Base-by-base conservation (phyloP, 2,888 invertebrate genomes). In the Eupithecia abbreviata region DNA sequence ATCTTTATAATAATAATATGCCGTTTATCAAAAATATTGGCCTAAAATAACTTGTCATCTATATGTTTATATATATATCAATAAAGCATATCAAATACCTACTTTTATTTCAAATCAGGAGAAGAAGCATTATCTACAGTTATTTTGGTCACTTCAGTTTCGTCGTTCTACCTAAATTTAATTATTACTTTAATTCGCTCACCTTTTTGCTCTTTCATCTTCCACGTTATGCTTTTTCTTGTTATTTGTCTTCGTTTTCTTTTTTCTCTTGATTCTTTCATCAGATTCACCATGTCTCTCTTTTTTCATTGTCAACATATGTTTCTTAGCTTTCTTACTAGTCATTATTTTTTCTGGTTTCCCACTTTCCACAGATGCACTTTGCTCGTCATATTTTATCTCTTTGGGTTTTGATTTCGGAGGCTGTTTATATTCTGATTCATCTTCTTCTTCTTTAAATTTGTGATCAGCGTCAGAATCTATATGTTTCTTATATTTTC, bases 141-240 rank as follows among this genome's bases (percentile, higher is more conserved):
- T 15, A 15, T 51, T 15, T 51, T 51, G 15, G 1, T 51, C 51
- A 15, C 51, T 51, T 51, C 5, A 51, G 51, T 55, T n/a, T 55
- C 49, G 30, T 43, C 4, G 7, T 6, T 55, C 4, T n/a, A n/a
- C 55, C 3, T 49, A 2, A 6, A 49, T 49, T n/a, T 55, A 15
- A 15, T n/a, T 55, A 2, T 58, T 12, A 18, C 4, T 12, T 58
- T 58, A 18, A 9, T 18, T 62, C 12, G 10, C 62, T 62, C 62
- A 62, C 62, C 62, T 66, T 7, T 66, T 42, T 15, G 66, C 13
- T 15, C 15, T 66, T 66, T 65, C 15, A 9, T 73, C 66, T 15
- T 71, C 62, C 4, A 41, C 42, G 1, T 47, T 30, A n/a, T 67
- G 70, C 42, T 45, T 55, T 71, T 47, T 77, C 3, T 71, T 47